Percentiles rank a stretch among this genome's conserved stretches.
Conservation (phyloP, 2,888 invertebrate genomes). For the Teleiodes luculella region DNA sequence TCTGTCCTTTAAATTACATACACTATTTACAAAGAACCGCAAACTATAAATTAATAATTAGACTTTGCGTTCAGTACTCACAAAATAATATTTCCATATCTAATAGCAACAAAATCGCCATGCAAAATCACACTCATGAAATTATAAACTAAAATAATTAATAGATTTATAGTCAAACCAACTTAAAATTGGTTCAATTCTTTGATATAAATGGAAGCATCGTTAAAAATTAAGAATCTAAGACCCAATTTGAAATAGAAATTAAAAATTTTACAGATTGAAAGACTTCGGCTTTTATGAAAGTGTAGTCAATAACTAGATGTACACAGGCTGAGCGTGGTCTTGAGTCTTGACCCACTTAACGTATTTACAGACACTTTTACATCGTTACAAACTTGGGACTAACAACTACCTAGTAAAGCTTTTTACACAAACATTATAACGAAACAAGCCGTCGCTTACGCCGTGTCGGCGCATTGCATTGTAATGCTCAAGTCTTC, state of each 20-base stretch:
- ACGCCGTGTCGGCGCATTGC: conserved; percentile 50
- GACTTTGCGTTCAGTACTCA: conserved; percentile 58
- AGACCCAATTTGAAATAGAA: conserved; percentile 41
- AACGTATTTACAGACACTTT: conserved; percentile 69
- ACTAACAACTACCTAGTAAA: conserved; percentile 73
- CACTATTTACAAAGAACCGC: conserved; percentile 69
- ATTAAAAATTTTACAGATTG: conserved; percentile 26
- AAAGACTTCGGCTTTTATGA: conserved; percentile 39
- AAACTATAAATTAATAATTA: conserved; percentile 66
- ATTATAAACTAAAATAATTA: conserved; percentile 62
- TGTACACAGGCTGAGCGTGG: conserved; percentile 19
- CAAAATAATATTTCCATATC: conserved; percentile 53
- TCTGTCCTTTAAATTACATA: conserved; percentile 51
- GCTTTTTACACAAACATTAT: conserved; percentile 73
- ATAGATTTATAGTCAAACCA: conserved; percentile 67
- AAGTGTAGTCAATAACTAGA: conserved; percentile 31
- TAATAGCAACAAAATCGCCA: conserved; percentile 73
- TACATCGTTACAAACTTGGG: conserved; percentile 63
- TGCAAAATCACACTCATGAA: conserved; percentile 75
- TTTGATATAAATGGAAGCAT: conserved; percentile 79
- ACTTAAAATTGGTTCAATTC: conserved; percentile 73
- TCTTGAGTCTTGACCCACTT: conserved; percentile 48
- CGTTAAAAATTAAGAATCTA: conserved; percentile 71
- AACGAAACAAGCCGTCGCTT: conserved; percentile 60
- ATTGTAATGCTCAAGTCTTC: conserved; percentile 72